Percentiles rank a stretch among this genome's conserved stretches.
These are phyloP conservation scores for Geophilus truncorum DNA, from an alignment of 2,888 invertebrate species.

Conservation along the genomic window DNA sequence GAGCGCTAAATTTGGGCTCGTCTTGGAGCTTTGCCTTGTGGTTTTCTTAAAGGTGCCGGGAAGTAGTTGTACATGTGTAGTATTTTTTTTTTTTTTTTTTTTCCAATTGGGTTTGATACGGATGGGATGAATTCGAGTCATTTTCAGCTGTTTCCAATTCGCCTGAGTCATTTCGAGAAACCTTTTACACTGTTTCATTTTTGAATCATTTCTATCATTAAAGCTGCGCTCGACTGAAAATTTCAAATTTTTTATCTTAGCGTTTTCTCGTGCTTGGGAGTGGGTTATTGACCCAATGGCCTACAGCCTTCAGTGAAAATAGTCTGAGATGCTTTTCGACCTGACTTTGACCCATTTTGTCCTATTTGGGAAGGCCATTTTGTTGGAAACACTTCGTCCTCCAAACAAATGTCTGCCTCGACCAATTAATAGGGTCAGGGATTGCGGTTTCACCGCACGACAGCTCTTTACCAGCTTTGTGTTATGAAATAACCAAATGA, in stretches of 20 bases:
- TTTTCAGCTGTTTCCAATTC: slow-evolving; percentile 27
- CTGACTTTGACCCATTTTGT: slow-evolving; percentile 9
- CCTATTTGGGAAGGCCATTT: not conserved
- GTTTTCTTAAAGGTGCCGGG: not conserved
- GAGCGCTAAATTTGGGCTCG: not conserved
- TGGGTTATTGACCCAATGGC: slow-evolving; percentile 22
- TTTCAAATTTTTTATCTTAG: not conserved
- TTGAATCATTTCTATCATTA: not conserved
- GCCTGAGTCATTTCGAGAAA: slow-evolving; percentile 3
- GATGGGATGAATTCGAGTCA: slow-evolving; percentile 19
- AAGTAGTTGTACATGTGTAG: not conserved
- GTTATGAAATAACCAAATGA: not conserved
- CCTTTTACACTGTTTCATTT: not conserved
- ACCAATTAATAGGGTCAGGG: slow-evolving; percentile 3
- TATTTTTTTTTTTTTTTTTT: not conserved
- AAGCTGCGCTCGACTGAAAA: not conserved
- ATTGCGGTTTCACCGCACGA: not conserved
- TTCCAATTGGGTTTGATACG: not conserved
- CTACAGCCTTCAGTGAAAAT: slow-evolving; percentile 25
- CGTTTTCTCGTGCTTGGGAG: not conserved
- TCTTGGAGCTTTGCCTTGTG: not conserved
- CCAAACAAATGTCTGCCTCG: not conserved
- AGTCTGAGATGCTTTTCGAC: slow-evolving; percentile 22
- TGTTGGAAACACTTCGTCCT: not conserved
- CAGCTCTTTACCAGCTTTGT: not conserved